Evolutionary conservation across 2,797 vertebrate species (phyloP).

Genomic region (Oreortyx pictus): DNA sequence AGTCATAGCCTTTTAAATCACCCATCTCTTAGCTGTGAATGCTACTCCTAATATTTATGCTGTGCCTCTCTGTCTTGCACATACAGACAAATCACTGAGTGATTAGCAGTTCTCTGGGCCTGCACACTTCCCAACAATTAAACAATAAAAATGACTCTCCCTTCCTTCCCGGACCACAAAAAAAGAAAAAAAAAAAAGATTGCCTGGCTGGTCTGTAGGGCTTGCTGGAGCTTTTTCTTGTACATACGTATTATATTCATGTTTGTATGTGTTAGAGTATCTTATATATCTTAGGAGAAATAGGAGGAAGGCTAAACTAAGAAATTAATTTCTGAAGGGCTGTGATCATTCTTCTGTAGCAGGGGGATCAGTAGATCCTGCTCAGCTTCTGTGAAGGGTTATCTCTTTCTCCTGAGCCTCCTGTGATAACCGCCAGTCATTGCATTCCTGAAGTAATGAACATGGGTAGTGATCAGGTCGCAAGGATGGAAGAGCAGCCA

Average conservation of each 20-base stretch:
- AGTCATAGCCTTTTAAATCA: not conserved
- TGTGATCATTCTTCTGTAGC: not conserved
- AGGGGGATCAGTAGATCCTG: not conserved
- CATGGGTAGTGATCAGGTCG: fast-evolving
- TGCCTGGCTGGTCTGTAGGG: not conserved
- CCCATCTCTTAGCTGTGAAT: not conserved
- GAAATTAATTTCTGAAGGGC: not conserved
- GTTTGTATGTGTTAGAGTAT: not conserved
- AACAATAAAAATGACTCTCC: conserved; percentile 47
- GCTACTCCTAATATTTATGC: not conserved
- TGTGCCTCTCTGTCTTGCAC: not conserved
- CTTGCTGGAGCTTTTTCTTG: not conserved
- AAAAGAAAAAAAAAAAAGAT: not conserved
- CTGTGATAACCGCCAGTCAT: not conserved
- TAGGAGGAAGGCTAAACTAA: not conserved
- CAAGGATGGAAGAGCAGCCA: not conserved
- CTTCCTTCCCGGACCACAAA: conserved; percentile 49
- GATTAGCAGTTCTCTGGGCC: conserved; percentile 1
- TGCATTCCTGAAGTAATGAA: not conserved
- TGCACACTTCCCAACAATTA: conserved; percentile 12
- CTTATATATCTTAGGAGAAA: not conserved
- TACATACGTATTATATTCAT: not conserved
- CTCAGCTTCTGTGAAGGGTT: not conserved
- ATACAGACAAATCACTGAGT: not conserved
- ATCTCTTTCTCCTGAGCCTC: not conserved